A percentile compares a stretch with the other conserved stretches of the same genome.
Conservation (phyloP, 2,888 invertebrate genomes). For the Macrosiphum euphorbiae region DNA sequence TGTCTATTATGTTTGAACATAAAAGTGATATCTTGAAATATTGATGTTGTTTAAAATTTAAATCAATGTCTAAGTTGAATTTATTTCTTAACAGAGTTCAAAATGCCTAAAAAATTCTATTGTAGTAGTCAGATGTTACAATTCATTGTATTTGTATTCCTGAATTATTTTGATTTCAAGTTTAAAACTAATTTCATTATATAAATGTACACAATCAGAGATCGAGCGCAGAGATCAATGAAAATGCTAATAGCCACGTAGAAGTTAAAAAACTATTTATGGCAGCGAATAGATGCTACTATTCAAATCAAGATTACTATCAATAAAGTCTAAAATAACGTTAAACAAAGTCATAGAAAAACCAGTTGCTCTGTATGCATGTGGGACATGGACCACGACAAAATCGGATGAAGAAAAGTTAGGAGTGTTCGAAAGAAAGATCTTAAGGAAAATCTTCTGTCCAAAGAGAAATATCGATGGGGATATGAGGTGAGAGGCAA, state of each 20-base stretch:
- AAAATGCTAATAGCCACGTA: too few relatives aligned
- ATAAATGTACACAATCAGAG: not conserved
- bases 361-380: too few relatives aligned
- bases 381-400: too few relatives aligned
- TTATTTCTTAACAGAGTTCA: not conserved
- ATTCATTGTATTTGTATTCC: not conserved
- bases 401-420: too few relatives aligned
- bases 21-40: not conserved
- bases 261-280: not conserved
- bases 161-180: not conserved
- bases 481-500: constrained; percentile 9
- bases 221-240: too few relatives aligned
- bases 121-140: not conserved
- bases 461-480: not conserved
- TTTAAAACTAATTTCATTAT: not conserved
- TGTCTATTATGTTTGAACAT: not conserved
- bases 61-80: not conserved
- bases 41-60: not conserved
- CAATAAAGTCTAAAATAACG: too few relatives aligned
- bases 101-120: not conserved
- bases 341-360: not conserved
- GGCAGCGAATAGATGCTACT: not conserved
- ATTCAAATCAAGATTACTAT: not conserved
- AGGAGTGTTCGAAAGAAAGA: too few relatives aligned
- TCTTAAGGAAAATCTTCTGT: too few relatives aligned